phyloP scores from a whole-genome alignment of 2,797 vertebrate species.

The Dipus sagitta region DNA sequence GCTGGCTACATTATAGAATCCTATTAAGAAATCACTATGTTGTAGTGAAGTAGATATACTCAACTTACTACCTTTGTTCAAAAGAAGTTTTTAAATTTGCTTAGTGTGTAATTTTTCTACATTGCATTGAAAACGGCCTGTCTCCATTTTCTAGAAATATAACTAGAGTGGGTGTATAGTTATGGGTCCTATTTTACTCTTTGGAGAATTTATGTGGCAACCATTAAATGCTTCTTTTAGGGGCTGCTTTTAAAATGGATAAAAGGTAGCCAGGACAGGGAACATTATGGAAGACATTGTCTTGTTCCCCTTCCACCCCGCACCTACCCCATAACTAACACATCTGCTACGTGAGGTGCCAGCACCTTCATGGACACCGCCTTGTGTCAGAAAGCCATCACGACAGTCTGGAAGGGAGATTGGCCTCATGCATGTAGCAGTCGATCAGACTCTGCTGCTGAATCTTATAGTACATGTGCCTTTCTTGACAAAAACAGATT shows the following conservation, averaged over 20 bases:
- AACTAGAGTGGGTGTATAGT: not conserved
- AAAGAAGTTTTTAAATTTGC: slow-evolving; percentile 35
- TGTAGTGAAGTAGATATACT: slow-evolving; percentile 7
- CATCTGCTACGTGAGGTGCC: not conserved
- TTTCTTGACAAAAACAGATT: slow-evolving; percentile 55
- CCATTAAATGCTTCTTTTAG: not conserved
- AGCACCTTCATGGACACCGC: not conserved
- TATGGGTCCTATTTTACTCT: not conserved
- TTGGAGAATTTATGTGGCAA: not conserved
- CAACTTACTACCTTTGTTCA: slow-evolving; percentile 1
- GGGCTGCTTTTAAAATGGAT: not conserved
- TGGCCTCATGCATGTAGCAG: not conserved
- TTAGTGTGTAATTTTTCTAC: not conserved
- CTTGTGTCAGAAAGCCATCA: slow-evolving; percentile 22
- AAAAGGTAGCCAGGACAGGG: not conserved
- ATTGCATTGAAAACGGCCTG: slow-evolving; percentile 25
- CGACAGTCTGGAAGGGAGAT: not conserved
- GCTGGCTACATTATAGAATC: slow-evolving; percentile 28
- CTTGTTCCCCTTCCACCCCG: not conserved
- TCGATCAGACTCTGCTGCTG: slow-evolving; percentile 17
- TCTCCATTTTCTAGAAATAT: not conserved
- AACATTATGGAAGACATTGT: not conserved
- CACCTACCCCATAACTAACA: not conserved
- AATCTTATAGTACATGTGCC: not conserved
- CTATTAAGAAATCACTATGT: slow-evolving; percentile 31